Percentiles rank a stretch among this genome's conserved stretches.
These are phyloP conservation scores for Coracias cyanogaster DNA, from an alignment of 2,797 vertebrate genomes.

Conservation along the genomic window DNA sequence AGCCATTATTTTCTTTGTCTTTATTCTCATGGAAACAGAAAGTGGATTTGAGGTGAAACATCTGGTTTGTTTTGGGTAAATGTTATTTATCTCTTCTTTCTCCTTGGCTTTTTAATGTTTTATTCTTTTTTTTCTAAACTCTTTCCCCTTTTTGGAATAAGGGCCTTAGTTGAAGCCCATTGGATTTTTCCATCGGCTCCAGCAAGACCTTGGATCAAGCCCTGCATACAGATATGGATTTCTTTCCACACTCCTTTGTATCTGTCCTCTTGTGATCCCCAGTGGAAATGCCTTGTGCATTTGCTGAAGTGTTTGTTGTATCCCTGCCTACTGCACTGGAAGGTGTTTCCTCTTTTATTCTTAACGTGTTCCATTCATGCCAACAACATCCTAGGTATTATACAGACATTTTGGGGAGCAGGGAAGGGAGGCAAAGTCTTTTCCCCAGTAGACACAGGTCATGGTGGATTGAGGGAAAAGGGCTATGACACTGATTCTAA, in stretches of 20 bases:
- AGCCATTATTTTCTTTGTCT: conserved; percentile 33
- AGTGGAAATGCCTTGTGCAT: background rate
- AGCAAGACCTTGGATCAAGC: background rate
- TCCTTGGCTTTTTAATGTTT: background rate
- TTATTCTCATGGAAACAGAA: conserved; percentile 63
- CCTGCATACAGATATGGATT: background rate
- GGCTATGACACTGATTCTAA: background rate
- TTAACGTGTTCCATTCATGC: background rate
- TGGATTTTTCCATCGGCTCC: background rate
- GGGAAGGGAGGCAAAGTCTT: background rate
- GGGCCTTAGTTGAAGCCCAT: background rate
- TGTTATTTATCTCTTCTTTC: conserved; percentile 51
- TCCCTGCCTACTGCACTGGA: background rate
- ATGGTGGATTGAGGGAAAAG: background rate
- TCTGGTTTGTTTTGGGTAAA: conserved; percentile 64
- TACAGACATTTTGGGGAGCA: background rate
- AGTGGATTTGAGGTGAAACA: conserved; percentile 71
- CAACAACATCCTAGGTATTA: background rate
- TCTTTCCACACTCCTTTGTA: background rate
- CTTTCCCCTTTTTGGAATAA: background rate
- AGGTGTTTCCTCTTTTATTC: background rate
- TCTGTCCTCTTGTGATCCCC: background rate
- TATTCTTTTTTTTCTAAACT: background rate
- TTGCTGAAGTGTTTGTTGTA: background rate
- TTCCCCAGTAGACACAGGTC: background rate